Evolutionary conservation across 2,797 vertebrate genomes (phyloP), one percentile per base, ranked within the genome.

Genomic region (Tangara arthus): DNA sequence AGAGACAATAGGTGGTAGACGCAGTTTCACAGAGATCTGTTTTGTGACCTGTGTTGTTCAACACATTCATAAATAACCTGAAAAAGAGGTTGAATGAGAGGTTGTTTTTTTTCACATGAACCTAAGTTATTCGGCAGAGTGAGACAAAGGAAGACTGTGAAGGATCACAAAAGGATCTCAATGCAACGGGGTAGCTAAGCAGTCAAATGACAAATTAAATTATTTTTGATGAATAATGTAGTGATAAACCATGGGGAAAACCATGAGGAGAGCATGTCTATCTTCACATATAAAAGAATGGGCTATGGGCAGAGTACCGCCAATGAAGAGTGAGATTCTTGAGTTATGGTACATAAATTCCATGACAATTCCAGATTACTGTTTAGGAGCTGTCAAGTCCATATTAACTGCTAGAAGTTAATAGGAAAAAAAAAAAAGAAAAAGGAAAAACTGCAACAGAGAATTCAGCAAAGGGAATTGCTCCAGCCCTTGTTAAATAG

Each of bases 171-270:
- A 94, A 91, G 46, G 23, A 91, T 90, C 85, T 95, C 91, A 94
- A 94, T 55, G 76, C 89, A 96, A 91, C 69, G 55, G 65, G 12
- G 42, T 81, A 83, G 61, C 65, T 93, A 65, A 94, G 69, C 72
- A 94, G 88, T 95, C 69, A 94, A 81, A 90, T 90, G 69, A 81
- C 46, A 88, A 83, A 92, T 83, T 75, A 88, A 83, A 95, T 96
- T 93, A 78, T 71, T 91, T 42, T 71, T 71, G 79, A 73, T 94
- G 68, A 94, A 73, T 66, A 65, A 90, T 86, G 57, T 44, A 60
- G 71, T 81, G 46, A 82, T 86, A 91, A 92, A 85, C 19, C 22
- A 12, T 22, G 23, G 28, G 55, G 56, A 78, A 81, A 68, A 37
- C 6, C 23, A 32, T 37, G 63, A 90, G 59, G 63, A 80, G 85